Conservation (phyloP, 2,888 invertebrate genomes). For the Hyposoter didymator region DNA sequence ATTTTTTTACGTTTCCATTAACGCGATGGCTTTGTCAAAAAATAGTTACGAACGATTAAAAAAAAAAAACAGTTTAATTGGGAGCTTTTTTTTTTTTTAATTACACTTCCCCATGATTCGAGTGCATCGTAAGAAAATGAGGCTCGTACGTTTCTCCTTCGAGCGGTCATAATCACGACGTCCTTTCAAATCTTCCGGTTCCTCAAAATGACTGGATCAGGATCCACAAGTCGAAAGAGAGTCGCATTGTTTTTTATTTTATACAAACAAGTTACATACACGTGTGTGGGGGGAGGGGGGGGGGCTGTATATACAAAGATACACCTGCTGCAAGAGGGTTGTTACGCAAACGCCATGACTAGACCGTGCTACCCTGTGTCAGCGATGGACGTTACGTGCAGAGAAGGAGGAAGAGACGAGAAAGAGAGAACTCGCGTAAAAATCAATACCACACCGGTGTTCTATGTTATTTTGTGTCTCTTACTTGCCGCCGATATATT, state of each 20-base stretch:
- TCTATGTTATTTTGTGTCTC: slow-evolving; percentile 64
- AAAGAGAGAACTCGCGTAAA: slow-evolving; percentile 70
- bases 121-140: neutral
- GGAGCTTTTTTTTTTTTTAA: too few species aligned
- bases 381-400: slow-evolving; percentile 73
- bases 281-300: neutral
- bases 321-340: slow-evolving; percentile 65
- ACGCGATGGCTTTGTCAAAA: neutral
- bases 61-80: neutral
- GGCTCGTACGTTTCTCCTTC: neutral
- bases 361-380: slow-evolving; percentile 74
- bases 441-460: slow-evolving; percentile 71
- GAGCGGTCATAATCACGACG: slow-evolving; percentile 46
- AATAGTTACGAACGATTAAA: neutral
- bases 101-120: neutral
- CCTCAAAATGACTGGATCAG: slow-evolving; percentile 19
- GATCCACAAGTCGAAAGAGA: neutral
- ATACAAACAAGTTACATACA: slow-evolving; percentile 4
- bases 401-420: slow-evolving; percentile 50
- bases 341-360: slow-evolving; percentile 71
- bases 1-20: neutral
- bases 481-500: slow-evolving; percentile 44
- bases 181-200: slow-evolving; percentile 48
- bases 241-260: neutral
- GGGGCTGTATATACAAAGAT: slow-evolving; percentile 34